Evolutionary conservation across 1,140 invertebrate species (phyloP), one percentile per base, ranked within the genome.

Genomic region (Penaeus indicus): DNA sequence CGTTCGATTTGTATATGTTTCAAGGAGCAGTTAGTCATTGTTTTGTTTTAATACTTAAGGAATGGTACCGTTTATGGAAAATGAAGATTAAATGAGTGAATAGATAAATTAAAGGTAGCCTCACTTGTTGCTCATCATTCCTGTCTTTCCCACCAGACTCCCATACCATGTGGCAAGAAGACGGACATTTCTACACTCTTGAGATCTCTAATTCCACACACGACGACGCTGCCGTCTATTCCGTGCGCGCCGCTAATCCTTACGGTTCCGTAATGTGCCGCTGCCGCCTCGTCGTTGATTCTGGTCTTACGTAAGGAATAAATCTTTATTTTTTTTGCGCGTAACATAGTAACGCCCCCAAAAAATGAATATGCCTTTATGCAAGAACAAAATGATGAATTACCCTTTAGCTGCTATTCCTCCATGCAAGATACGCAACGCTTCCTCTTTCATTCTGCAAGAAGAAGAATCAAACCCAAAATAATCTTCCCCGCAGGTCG

Each of bases 201-300:
- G 98, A 99, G 93, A 96, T 99, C 62, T 94, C 94, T 16, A 95
- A 95, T 77, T 95, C 97, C 8, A 94, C 93, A 3, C 92, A 97
- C 1, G 95, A 96, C 61, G 97, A 99, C 92, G 95, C 96, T 18
- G 98, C 97, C 27, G 94, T 94, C 67, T 99, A 98, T 92, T 95
- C 95, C 63, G 96, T 95, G 21, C 94, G 94, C 84, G 97, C 97
- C 3, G 94, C 94, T 78, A 99, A 98, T 92, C 93, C 94, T n/a
- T 94, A 96, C 81, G 98, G 97, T 13, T 96, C 96, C 0, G 95
- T 97, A 18, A 96, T 96, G 79, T 98, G 97, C 84, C 94, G 94
- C 54, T 97, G 96, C 91, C 94, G 94, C 80, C 94, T 99, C 42
- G 95, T 96, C 1, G 97, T 98, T 0, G 97, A 97, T 92, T 96